Evolutionary conservation across 2,113 vertebrate genomes (phyloP), one percentile per base, ranked within the genome.

Genomic region (Cromileptes altivelis): DNA sequence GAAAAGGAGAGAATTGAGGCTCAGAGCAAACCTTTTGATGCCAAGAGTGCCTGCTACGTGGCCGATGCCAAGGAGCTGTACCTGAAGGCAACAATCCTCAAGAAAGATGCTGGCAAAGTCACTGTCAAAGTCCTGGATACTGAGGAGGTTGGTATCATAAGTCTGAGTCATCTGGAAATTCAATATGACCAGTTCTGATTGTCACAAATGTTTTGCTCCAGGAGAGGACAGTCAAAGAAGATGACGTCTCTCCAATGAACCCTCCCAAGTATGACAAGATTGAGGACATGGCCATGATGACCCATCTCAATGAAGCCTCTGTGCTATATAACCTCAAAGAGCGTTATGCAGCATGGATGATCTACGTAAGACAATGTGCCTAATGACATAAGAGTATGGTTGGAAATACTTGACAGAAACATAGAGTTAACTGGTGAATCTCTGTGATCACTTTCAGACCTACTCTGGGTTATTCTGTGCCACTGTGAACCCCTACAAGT

Each of bases 211-310:
- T 82, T 4, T 19, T 64, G 2, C 1, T 90, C 4, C 57, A 94
- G 93, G 93, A 94, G 50, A 93, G 0, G 53, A 89, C 87, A 85
- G 87, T 92, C 10, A 94, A 94, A 77, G 93, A 94, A 69, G 88
- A 83, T 0, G 91, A 93, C 0, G 81, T 94, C 49, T 6, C 8
- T 75, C 92, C 89, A 69, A 94, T 94, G 93, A 94, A 94, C 40
- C 94, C 94, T 91, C 94, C 94, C 68, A 94, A 94, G 91, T 94
- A 55, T 3, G 93, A 94, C 88, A 94, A 93, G 81, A 96, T 97
- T 5, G 96, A 97, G 92, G 42, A 45, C 42, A 45, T 45, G 42
- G 42, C 42, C 42, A 45, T 45, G 42, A 45, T 45, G 42, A 45
- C 42, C 42, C 42, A 45, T 45, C 42, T 45, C 42, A 45, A 45